Evolutionary conservation across 2,888 invertebrate genomes (phyloP), one percentile per base, ranked within the genome.

Genomic region (Erebia palarica): DNA sequence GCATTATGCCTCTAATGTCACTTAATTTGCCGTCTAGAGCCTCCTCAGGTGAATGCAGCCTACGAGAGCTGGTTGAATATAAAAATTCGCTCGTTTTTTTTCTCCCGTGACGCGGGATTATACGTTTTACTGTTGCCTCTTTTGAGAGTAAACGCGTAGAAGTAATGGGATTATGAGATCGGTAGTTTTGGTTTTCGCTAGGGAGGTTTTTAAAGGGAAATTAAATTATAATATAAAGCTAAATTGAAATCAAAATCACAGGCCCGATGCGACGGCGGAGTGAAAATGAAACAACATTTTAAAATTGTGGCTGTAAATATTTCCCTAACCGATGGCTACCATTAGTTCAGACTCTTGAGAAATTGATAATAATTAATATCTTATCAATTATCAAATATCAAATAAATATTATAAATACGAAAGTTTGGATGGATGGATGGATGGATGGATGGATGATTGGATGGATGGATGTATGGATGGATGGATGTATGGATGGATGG

Each of bases 1-100:
- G 87, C 88, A 91, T 91, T 92, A 91, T 91, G 81, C 86, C 88
- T 85, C 87, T 92, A 92, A 92, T 91, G 90, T 91, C 92, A 92
- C 92, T 92, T 90, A 92, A 92, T 92, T 91, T 90, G 87, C 90
- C 88, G 91, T 91, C 90, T 91, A 91, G 91, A 84, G 89, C 87
- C 86, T 86, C 86, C 90, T 91, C 89, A 91, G 88, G 89, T 91
- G 89, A 91, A 91, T 89, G 89, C 90, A 87, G 87, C 86, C 83
- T 81, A 83, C 86, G 81, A 86, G 87, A 84, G 86, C 85, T 81
- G 87, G 88, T 91, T 92, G 91, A 89, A 92, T 91, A 92, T 91
- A 89, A 92, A 91, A 91, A 89, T 87, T 88, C 80, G 81, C 83
- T 84, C 87, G 84, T 89, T 86, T 88, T 88, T 86, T 83, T 75